Evolutionary conservation across 2,888 invertebrate genomes (phyloP).

Genomic region (Conomelus anceps): DNA sequence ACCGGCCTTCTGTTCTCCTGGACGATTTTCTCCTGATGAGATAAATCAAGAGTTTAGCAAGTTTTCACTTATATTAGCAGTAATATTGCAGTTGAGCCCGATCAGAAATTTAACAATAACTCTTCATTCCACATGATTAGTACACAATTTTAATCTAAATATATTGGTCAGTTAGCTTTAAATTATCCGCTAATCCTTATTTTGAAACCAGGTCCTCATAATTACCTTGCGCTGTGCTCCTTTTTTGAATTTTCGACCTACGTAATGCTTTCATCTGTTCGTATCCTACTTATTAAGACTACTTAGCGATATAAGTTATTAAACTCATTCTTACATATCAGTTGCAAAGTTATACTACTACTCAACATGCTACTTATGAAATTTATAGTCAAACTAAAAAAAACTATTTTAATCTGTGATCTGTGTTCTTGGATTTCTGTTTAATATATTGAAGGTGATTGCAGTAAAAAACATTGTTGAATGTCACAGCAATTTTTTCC

Average conservation of each 20-base stretch:
- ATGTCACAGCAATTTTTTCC: no score
- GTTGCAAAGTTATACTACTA: background rate
- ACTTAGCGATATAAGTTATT: background rate
- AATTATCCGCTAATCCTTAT: background rate
- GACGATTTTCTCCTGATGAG: background rate
- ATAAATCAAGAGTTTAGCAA: background rate
- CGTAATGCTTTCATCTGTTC: background rate
- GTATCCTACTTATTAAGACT: background rate
- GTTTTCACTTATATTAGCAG: background rate
- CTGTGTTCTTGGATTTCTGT: no score
- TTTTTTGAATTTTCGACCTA: background rate
- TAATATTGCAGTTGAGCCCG: background rate
- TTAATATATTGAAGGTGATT: no score
- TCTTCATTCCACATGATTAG: background rate
- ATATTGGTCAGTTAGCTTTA: background rate
- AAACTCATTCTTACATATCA: background rate
- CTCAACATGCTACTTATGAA: background rate
- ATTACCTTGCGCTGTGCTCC: background rate
- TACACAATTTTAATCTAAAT: background rate
- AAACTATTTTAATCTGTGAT: no score
- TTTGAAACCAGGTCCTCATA: background rate
- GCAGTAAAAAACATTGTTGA: no score
- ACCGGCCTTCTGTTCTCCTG: background rate
- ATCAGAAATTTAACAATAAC: background rate
- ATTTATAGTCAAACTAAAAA: no score